These are phyloP conservation scores for Ganaspis sp. DNA, from an alignment of 1,140 invertebrate species.

Conservation along the genomic window DNA sequence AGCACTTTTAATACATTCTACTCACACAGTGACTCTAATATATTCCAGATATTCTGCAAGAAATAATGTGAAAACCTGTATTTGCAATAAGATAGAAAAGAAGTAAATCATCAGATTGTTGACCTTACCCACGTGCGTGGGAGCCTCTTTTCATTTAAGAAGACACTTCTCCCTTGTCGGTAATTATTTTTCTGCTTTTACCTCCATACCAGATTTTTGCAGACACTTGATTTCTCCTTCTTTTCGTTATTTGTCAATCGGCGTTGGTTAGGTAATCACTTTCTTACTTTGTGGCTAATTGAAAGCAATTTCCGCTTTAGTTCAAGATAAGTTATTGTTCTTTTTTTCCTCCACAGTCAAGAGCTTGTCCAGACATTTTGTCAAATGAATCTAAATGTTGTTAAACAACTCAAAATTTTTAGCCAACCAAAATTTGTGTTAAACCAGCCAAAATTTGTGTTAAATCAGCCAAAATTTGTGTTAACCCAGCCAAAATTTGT, in stretches of 20 bases:
- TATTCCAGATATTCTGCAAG: background rate
- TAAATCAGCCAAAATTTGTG: no score
- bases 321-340: no score
- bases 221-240: slow-evolving; percentile 10
- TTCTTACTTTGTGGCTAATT: background rate
- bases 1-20: slow-evolving; percentile 14
- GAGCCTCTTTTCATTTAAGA: slow-evolving; percentile 15
- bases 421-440: no score
- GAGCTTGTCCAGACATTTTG: no score
- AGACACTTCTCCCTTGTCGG: slow-evolving; percentile 1
- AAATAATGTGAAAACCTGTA: slow-evolving; percentile 18
- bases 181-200: background rate
- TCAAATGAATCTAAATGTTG: no score
- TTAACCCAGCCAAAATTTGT: no score
- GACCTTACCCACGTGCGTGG: slow-evolving; percentile 22
- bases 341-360: no score
- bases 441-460: no score
- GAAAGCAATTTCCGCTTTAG: background rate
- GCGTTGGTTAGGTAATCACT: background rate
- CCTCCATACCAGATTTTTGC: background rate
- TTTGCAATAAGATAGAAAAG: slow-evolving; percentile 18
- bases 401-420: no score
- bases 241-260: background rate
- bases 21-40: background rate
- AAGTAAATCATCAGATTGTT: slow-evolving; percentile 28